phyloP scores from a whole-genome alignment of 2,797 vertebrate genomes.

The Crenuchus spilurus region DNA sequence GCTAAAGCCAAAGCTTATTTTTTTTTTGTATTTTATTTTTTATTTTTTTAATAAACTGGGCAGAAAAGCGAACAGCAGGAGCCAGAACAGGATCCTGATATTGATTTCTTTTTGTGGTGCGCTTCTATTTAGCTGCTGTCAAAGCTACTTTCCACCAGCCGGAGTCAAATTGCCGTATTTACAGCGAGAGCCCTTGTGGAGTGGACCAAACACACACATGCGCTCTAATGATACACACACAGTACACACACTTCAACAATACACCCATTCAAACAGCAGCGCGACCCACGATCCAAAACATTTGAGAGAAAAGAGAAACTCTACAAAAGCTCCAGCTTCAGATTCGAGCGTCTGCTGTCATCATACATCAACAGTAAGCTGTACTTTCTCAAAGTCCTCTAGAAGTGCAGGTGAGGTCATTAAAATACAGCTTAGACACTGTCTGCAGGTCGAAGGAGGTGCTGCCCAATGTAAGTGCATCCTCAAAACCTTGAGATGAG shows the following conservation, averaged over 20 bases:
- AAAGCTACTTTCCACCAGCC: slow-evolving; percentile 96
- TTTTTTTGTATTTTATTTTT: no score
- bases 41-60: slow-evolving; percentile 82
- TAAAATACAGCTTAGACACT: background rate
- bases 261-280: slow-evolving; percentile 84
- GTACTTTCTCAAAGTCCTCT: background rate
- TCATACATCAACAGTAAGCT: slow-evolving; percentile 34
- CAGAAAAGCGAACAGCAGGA: slow-evolving; percentile 83
- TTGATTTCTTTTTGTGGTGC: slow-evolving; percentile 94
- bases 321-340: slow-evolving; percentile 73
- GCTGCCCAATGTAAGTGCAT: no score
- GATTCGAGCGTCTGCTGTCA: slow-evolving; percentile 66
- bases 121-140: slow-evolving; percentile 95
- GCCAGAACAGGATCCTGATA: slow-evolving; percentile 91
- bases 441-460: no score
- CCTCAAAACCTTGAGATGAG: background rate
- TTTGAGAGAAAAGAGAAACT: slow-evolving; percentile 80
- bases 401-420: slow-evolving; percentile 10
- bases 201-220: slow-evolving; percentile 78
- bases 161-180: slow-evolving; percentile 99
- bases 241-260: slow-evolving; percentile 79
- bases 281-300: slow-evolving; percentile 82
- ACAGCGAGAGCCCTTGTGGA: slow-evolving; percentile 91
- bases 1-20: slow-evolving; percentile 58
- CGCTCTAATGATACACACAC: slow-evolving; percentile 65